Conservation (phyloP, 2,888 invertebrate genomes). For the Eupithecia abbreviata region DNA sequence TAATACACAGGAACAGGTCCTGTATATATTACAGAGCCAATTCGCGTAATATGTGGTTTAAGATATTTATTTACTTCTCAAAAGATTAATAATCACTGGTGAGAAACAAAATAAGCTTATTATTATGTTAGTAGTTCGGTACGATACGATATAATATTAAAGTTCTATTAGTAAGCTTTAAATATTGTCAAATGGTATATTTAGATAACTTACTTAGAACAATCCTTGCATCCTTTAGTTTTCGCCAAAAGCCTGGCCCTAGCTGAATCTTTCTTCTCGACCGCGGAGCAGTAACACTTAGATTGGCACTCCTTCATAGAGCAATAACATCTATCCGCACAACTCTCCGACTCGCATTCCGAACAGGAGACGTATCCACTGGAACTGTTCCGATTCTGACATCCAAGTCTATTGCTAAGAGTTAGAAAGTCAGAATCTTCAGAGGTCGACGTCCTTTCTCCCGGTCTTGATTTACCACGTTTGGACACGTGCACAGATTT, state of each 20-base stretch:
- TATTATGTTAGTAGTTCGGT: too few relatives aligned
- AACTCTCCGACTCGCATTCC: conserved; percentile 94
- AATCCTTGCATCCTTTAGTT: conserved; percentile 75
- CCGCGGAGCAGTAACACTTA: conserved; percentile 87
- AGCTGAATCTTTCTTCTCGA: conserved; percentile 74
- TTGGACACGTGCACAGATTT: conserved; percentile 73
- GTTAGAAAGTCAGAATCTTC: conserved; percentile 85
- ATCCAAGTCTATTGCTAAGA: conserved; percentile 83
- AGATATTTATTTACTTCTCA: too few relatives aligned
- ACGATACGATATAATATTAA: too few relatives aligned
- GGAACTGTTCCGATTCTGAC: conserved; percentile 86
- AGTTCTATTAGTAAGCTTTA: neutral
- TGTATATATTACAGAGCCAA: too few relatives aligned
- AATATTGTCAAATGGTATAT: neutral
- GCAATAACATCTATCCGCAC: conserved; percentile 94
- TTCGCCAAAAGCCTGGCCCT: conserved; percentile 66
- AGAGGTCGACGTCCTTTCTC: conserved; percentile 85
- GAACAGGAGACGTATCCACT: conserved; percentile 93
- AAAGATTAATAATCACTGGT: too few relatives aligned
- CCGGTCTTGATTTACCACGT: conserved; percentile 79
- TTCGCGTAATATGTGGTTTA: too few relatives aligned
- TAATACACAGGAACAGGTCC: too few relatives aligned
- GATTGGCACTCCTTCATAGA: conserved; percentile 85
- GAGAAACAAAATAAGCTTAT: too few relatives aligned
- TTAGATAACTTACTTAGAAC: conserved; percentile 70